Evolutionary conservation across 2,888 invertebrate species (phyloP).

Genomic region (Chymomyza caudatula): DNA sequence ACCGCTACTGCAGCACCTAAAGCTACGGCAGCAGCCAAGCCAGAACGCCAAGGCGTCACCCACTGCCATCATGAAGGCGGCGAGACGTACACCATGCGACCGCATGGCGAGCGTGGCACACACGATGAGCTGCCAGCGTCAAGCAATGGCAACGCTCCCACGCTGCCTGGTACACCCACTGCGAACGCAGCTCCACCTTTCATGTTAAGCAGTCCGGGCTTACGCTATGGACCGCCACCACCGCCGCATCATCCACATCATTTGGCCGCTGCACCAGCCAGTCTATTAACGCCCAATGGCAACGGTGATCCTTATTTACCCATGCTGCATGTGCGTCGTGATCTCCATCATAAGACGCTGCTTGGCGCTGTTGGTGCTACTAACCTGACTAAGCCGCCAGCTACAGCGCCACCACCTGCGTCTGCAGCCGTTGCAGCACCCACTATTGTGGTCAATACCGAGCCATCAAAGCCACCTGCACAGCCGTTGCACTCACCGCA

Average conservation of each 20-base stretch:
- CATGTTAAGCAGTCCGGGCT: slow-evolving; percentile 11
- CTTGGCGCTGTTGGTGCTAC: slow-evolving; percentile 37
- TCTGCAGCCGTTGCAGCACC: slow-evolving; percentile 75
- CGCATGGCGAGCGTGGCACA: slow-evolving; percentile 79
- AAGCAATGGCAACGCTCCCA: not conserved
- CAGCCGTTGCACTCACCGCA: slow-evolving; percentile 76
- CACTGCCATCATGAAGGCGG: slow-evolving; percentile 84
- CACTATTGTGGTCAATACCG: slow-evolving; percentile 48
- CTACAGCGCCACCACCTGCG: not conserved
- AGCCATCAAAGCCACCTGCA: slow-evolving; percentile 65
- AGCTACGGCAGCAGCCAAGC: slow-evolving; percentile 15
- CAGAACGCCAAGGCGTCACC: slow-evolving; percentile 80
- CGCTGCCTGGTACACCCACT: not conserved
- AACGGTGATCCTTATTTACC: slow-evolving; percentile 78
- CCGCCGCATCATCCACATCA: slow-evolving; percentile 39
- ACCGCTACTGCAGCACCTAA: not conserved
- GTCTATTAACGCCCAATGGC: slow-evolving; percentile 45
- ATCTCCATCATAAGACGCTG: slow-evolving; percentile 82
- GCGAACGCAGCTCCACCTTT: slow-evolving; percentile 11
- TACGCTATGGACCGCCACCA: slow-evolving; percentile 45
- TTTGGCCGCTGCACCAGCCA: slow-evolving; percentile 4
- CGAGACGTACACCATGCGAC: slow-evolving; percentile 87
- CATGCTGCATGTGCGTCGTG: slow-evolving; percentile 87
- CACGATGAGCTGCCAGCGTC: slow-evolving; percentile 48
- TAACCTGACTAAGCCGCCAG: slow-evolving; percentile 38